Base-by-base conservation (phyloP, 2,888 invertebrate species). In the Phaonia tiefii region DNA sequence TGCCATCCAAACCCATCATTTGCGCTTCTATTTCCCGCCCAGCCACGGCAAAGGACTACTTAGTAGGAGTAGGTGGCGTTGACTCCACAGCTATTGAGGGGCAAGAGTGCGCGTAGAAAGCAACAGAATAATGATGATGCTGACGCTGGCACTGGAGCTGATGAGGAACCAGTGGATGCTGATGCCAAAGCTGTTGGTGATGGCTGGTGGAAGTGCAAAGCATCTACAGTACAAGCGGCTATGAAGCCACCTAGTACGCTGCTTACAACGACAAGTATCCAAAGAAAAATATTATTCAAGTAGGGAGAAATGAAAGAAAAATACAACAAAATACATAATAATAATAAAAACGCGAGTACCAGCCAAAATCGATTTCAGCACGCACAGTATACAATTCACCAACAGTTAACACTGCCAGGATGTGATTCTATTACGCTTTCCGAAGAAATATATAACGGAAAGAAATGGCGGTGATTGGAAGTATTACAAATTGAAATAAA, bases 351-450 rank as follows among this genome's bases (percentile, higher is more conserved):
- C 63, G 78, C 78, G 72, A 72, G 72, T 70, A 78, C 72, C 81
- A 78, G 67, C 63, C 75, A 78, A 81, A 81, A 81, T 81, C 81
- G 81, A 81, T 81, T 81, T 81, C 63, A 78, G 75, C 49, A 73
- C 75, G 75, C 56, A 65, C 66, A 44, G 73, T 44, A 69, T 75
- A 72, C 31, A 75, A 37, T 54, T 75, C 71, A 17, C 65, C 49
- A 42, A 63, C 63, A 63, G 63, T 63, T 63, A 13, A 15, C 17
- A 39, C 63, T 42, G 42, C n/a, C 2, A 42, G 10, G 20, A 63
- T 39, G 22, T 39, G 42, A 42, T 63, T 39, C 4, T n/a, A n/a
- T 39, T 22, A 1, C n/a, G 63, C 20, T 10, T 54, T 54, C 22
- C 22, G 31, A 3, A 31, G 31, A 31, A 31, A 31, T 5, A 5